Evolutionary conservation across 2,888 invertebrate genomes (phyloP).

Genomic region (Ophion costatus): DNA sequence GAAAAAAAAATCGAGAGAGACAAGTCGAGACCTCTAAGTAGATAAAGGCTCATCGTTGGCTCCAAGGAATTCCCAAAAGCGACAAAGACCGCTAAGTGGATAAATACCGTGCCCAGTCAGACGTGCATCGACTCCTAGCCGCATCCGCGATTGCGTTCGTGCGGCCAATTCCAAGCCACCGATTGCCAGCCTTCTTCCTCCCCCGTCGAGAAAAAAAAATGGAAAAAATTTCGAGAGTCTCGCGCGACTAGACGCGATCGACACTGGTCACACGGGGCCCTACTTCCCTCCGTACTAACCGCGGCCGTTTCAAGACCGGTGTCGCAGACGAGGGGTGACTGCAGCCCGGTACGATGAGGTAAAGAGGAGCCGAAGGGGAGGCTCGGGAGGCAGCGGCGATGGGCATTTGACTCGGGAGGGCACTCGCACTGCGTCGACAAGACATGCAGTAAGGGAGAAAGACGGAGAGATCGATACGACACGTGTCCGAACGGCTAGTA

Average conservation of each 20-base stretch:
- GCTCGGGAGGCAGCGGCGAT: conserved; percentile 2
- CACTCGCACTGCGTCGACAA: conserved; percentile 57
- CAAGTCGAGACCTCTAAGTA: no score
- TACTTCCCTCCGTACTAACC: no score
- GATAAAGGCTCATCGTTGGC: no score
- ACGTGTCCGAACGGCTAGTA: conserved; percentile 63
- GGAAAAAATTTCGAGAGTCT: no score
- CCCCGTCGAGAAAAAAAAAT: no score
- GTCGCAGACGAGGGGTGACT: no score
- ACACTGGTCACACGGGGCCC: no score
- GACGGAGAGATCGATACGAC: conserved; percentile 66
- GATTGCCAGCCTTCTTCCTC: no score
- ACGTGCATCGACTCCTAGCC: background rate
- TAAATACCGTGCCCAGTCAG: conserved; percentile 16
- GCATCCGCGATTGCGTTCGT: background rate
- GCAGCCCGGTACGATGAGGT: conserved; percentile 9
- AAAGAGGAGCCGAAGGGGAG: background rate
- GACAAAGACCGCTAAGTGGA: background rate
- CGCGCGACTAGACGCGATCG: no score
- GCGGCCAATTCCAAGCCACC: background rate
- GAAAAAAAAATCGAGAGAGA: no score
- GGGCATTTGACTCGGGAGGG: conserved; percentile 59
- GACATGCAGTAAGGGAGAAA: conserved; percentile 61
- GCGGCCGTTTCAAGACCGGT: no score
- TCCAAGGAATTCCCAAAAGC: no score